Evolutionary conservation across 2,888 invertebrate genomes (phyloP).

Genomic region (Diachrysia chrysitis): DNA sequence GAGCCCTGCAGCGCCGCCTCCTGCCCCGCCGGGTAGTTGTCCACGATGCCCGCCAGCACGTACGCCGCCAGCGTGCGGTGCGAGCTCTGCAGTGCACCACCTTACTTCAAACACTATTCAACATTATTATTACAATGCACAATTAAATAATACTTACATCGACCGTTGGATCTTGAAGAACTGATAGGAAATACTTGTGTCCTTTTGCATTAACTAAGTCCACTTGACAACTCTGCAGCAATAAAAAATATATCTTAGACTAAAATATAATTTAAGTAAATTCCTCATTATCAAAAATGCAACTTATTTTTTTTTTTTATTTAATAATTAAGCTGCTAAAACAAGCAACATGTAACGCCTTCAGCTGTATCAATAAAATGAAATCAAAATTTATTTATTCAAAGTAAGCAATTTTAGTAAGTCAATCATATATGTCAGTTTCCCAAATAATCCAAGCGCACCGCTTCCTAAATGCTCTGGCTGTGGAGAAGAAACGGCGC

Average conservation of each 20-base stretch:
- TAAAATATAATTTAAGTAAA: background rate
- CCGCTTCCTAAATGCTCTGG: no score
- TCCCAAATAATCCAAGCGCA: no score
- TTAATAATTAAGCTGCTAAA: background rate
- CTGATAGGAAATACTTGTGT: conserved; percentile 97
- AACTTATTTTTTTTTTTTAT: no score
- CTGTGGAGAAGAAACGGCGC: no score
- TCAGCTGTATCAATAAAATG: no score
- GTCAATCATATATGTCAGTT: no score
- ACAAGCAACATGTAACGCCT: background rate
- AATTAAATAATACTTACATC: conserved; percentile 89
- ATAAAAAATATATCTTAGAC: background rate
- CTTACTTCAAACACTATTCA: no score
- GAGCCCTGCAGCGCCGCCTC: conserved; percentile 96
- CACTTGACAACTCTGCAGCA: conserved; percentile 95
- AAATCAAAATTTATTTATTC: no score
- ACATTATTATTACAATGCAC: background rate
- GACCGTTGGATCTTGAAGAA: conserved; percentile 96
- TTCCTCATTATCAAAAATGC: no score
- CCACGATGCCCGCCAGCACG: conserved; percentile 97
- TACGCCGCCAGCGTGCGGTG: conserved; percentile 98
- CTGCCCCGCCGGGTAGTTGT: conserved; percentile 96
- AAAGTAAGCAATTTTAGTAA: no score
- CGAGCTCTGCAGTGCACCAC: conserved; percentile 93
- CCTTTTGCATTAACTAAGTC: conserved; percentile 98